Evolutionary conservation across 2,888 invertebrate genomes (phyloP).

Genomic region (Digitonthophagus gazella): DNA sequence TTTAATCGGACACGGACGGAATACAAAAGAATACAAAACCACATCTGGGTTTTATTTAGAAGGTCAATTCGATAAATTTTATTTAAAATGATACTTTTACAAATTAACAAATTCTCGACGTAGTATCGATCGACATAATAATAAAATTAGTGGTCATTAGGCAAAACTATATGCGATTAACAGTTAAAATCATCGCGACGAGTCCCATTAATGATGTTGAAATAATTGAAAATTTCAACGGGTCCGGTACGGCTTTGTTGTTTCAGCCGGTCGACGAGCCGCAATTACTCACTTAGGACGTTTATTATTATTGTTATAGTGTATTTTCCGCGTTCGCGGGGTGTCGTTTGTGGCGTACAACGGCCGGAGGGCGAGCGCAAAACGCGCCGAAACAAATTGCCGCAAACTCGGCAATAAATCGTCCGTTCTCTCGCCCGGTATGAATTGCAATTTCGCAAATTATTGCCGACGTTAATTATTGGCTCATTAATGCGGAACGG

Average conservation of each 20-base stretch:
- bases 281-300: background rate
- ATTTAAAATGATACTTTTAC: too few relatives aligned
- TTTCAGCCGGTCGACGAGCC: background rate
- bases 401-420: background rate
- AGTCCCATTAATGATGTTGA: background rate
- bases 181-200: background rate
- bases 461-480: constrained; percentile 3
- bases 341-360: background rate
- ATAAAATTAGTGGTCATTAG: background rate
- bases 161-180: background rate
- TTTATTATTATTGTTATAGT: background rate
- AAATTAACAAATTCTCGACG: too few relatives aligned
- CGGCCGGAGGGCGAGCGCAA: background rate
- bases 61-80: background rate
- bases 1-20: background rate
- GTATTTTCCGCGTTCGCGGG: background rate
- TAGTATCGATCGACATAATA: too few relatives aligned
- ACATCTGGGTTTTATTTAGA: background rate
- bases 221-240: background rate
- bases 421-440: background rate
- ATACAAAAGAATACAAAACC: too few relatives aligned
- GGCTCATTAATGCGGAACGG: background rate
- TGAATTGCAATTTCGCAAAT: constrained; percentile 11
- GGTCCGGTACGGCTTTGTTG: background rate
- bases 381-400: background rate